Evolutionary conservation across 2,113 vertebrate genomes (phyloP), one percentile per base, ranked within the genome.

Genomic region (Chascanopsetta lugubris): DNA sequence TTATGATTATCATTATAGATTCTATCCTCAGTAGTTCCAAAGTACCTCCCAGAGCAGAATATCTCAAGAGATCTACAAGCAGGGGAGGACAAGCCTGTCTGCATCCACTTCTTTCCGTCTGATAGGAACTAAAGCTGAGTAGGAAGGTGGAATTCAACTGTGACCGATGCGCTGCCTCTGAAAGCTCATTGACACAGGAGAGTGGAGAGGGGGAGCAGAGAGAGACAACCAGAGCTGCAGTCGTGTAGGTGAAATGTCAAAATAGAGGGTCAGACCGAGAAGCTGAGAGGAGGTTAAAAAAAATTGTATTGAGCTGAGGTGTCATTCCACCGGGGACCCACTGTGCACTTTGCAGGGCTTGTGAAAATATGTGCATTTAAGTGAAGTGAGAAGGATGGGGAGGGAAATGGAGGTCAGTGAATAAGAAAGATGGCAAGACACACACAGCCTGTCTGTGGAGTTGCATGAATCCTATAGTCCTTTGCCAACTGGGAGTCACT

Each of bases 261-360:
- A 80, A 86, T 83, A 47, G 65, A 85, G 78, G n/a, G 66, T 73
- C 75, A 66, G 68, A 56, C 58, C 53, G 38, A 46, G 47, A 45
- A 29, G 61, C 25, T 0, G 2, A 48, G 51, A 51, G 40, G 29
- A 18, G 1, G 26, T 46, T 27, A 13, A 46, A 30, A 55, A 54
- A 66, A 4, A 22, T n/a, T n/a, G 6, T 36, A 61, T 60, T 57
- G 60, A 69, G 32, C 20, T 63, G 12, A 11, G 40, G 17, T 60
- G 43, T 77, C 38, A 32, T 29, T n/a, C 22, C 65, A 70, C 66
- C 22, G 66, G 51, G 24, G 65, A 69, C 55, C 45, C 22, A n/a
- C 26, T 34, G 22, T 72, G 65, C 58, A 67, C 58, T 74, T 65
- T 72, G 54, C 49, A 30, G n/a, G 18, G 24, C 15, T 26, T 26